Base-by-base conservation (phyloP, 2,797 vertebrate genomes). In the Holocentrus rufus region DNA sequence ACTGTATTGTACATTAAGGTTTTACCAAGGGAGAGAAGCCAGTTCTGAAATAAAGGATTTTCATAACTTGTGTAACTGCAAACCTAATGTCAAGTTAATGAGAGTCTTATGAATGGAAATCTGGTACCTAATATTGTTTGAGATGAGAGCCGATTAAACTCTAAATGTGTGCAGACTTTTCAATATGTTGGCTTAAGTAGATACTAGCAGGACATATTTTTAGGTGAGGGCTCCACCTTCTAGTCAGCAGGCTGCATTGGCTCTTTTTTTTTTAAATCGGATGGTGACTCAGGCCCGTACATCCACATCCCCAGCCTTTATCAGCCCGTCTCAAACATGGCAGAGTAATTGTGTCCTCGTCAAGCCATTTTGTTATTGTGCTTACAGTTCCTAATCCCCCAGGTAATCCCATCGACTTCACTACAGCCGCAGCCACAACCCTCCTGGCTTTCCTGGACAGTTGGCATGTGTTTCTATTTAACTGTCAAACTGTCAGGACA, bases 321-420 rank as follows among this genome's bases (percentile, higher is more conserved):
- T 92, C 90, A 81, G 84, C 87, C 70, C 4, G 79, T 88, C 90
- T 91, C 74, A 83, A 92, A 87, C 82, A 79, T 71, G 64, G 86
- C 79, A 67, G 76, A 65, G 83, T 89, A 91, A 91, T 87, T 84
- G 82, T 91, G 88, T 90, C 86, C 79, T 88, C 59, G 72, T 86
- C 76, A 65, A 88, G 87, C 80, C 80, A 85, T 92, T 93, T 91
- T 89, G 88, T 86, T 90, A 90, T 90, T 83, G 84, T 87, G 86
- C 73, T 93, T 92, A 93, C 85, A 83, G 73, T 79, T 79, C 86
- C 80, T 94, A 94, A 95, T 94, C 90, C 89, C 58, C 25, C 62
- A 82, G 84, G 86, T 94, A 93, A 94, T 94, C 93, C 93, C 85
- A 90, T 85, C 69, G 74, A 89, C 85, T 88, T 80, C 79, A 77